A percentile compares a stretch with the other conserved stretches of the same genome.
Evolutionary conservation across 2,888 invertebrate species (phyloP).

Genomic region (Keiferia lycopersicella): DNA sequence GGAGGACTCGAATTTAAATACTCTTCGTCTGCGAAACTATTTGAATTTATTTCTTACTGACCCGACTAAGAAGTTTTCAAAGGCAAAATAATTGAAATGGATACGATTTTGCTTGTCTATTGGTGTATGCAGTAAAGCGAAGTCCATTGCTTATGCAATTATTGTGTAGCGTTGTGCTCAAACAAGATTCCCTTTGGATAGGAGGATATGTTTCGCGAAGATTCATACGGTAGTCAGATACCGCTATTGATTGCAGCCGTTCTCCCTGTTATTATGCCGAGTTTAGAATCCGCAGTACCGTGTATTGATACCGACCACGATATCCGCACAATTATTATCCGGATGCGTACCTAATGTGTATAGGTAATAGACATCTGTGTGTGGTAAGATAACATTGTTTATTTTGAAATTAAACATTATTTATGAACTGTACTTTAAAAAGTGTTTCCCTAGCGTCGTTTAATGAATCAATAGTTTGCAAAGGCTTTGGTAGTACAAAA

Average conservation of each 20-base stretch:
- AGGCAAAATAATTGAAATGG: conserved; percentile 11
- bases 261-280: conserved; percentile 34
- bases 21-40: conserved; percentile 55
- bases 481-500: conserved; percentile 14
- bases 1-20: conserved; percentile 71
- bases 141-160: conserved; percentile 8
- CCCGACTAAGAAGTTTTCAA: conserved; percentile 37
- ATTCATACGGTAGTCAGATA: conserved; percentile 36
- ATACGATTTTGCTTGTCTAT: background rate
- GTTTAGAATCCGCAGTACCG: conserved; percentile 37
- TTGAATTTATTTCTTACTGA: conserved; percentile 15
- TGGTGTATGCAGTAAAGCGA: background rate
- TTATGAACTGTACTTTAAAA: background rate
- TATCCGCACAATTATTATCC: conserved; percentile 3
- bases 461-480: conserved; percentile 2
- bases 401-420: background rate
- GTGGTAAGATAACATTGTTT: background rate
- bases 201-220: conserved; percentile 27
- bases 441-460: background rate
- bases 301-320: conserved; percentile 35
- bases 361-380: background rate
- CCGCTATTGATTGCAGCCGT: conserved; percentile 40
- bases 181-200: conserved; percentile 12
- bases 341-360: conserved; percentile 10
- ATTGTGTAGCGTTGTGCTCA: conserved; percentile 2